These are phyloP conservation scores for Hypena proboscidalis DNA, from an alignment of 2,888 invertebrate genomes.

Conservation along the genomic window DNA sequence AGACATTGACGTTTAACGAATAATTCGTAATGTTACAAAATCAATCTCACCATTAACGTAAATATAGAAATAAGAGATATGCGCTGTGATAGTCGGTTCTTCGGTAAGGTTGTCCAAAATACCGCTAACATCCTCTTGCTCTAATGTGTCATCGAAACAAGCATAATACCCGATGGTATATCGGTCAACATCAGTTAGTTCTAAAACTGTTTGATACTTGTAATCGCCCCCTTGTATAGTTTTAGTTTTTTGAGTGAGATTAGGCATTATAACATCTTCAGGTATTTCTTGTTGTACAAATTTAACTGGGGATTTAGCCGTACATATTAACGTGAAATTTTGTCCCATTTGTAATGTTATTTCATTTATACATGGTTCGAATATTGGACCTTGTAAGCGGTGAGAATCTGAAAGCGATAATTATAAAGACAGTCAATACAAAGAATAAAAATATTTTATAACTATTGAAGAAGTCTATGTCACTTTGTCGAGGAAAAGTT, in stretches of 20 bases:
- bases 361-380: constrained; percentile 63
- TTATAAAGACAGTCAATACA: constrained; percentile 16
- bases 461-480: too few species aligned
- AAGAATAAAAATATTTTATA: neutral
- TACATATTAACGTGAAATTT: constrained; percentile 71
- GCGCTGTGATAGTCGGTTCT: constrained; percentile 67
- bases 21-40: neutral
- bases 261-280: constrained; percentile 60
- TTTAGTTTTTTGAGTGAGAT: constrained; percentile 24
- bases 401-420: constrained; percentile 73
- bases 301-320: constrained; percentile 57
- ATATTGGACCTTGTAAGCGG: constrained; percentile 63
- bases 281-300: constrained; percentile 70
- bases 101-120: constrained; percentile 59
- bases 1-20: constrained; percentile 7
- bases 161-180: constrained; percentile 84
- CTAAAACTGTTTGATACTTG: constrained; percentile 74
- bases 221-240: constrained; percentile 47
- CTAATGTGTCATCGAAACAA: constrained; percentile 75
- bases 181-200: constrained; percentile 72
- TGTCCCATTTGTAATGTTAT: constrained; percentile 69
- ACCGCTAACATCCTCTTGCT: constrained; percentile 47
- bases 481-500: too few species aligned
- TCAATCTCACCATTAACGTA: constrained; percentile 76
- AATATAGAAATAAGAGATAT: constrained; percentile 72